phyloP scores from a whole-genome alignment of 53 echinoderm and acorn worm genomes.

The Stichopus horrens region DNA sequence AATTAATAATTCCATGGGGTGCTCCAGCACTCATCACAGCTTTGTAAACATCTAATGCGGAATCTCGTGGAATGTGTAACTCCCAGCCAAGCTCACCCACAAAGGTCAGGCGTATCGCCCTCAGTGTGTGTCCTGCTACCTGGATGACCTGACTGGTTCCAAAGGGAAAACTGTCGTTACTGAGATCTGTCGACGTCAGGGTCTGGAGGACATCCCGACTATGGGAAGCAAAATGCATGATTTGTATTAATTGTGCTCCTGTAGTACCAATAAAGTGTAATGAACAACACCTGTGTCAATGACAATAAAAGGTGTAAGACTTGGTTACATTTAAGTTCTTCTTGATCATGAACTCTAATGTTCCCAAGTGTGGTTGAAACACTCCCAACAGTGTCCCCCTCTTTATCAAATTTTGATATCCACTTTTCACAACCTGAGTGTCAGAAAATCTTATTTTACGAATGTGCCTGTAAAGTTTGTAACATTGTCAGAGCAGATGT shows the following conservation, averaged over 20 bases:
- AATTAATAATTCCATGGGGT: constrained; percentile 75
- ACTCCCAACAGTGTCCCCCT: background rate
- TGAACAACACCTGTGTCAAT: too few species aligned
- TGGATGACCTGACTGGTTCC: constrained; percentile 72
- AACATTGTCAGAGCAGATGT: too few species aligned
- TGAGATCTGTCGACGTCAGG: constrained; percentile 73
- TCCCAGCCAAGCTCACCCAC: constrained; percentile 98
- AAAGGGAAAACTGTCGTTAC: constrained; percentile 90
- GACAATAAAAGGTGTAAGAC: too few species aligned
- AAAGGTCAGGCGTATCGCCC: constrained; percentile 84
- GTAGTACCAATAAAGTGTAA: background rate
- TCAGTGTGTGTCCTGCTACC: constrained; percentile 69
- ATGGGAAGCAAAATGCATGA: background rate
- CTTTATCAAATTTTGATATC: background rate
- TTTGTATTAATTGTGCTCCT: background rate
- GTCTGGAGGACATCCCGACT: constrained; percentile 86
- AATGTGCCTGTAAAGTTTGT: too few species aligned
- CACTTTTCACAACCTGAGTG: too few species aligned
- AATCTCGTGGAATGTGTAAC: constrained; percentile 75
- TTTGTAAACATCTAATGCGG: constrained; percentile 70
- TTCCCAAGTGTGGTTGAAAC: background rate
- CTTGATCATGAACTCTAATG: too few species aligned
- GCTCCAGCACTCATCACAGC: constrained; percentile 88
- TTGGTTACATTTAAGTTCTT: too few species aligned
- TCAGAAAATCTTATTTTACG: too few species aligned